Evolutionary conservation across 1,140 invertebrate species (phyloP).

Genomic region (Drosophila sp.): DNA sequence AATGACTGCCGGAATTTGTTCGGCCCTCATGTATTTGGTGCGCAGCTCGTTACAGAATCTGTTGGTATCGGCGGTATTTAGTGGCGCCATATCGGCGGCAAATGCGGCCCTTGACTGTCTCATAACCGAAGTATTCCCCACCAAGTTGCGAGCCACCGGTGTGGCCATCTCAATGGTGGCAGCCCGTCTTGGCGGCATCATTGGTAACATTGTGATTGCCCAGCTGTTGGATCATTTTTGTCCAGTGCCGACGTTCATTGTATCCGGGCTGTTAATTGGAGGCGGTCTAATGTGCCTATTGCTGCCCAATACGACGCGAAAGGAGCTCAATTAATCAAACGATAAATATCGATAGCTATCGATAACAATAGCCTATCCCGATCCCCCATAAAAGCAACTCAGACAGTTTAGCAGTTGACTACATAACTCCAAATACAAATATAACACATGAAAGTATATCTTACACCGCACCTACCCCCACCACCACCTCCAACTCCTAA

Average conservation of each 20-base stretch:
- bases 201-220: slow-evolving; percentile 94
- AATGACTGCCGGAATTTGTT: slow-evolving; percentile 92
- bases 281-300: slow-evolving; percentile 93
- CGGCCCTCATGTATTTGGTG: slow-evolving; percentile 93
- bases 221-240: slow-evolving; percentile 92
- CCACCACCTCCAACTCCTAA: not conserved
- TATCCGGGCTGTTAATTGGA: slow-evolving; percentile 91
- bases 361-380: slow-evolving; percentile 7
- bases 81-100: slow-evolving; percentile 94
- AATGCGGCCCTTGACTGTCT: slow-evolving; percentile 95
- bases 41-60: slow-evolving; percentile 92
- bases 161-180: slow-evolving; percentile 95
- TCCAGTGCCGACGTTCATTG: slow-evolving; percentile 93
- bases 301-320: slow-evolving; percentile 93
- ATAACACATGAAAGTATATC: not conserved
- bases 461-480: not conserved
- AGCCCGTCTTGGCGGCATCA: slow-evolving; percentile 92
- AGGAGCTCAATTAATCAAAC: slow-evolving; percentile 88
- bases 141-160: slow-evolving; percentile 92
- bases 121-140: slow-evolving; percentile 95
- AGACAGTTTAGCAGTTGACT: not conserved
- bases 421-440: not conserved
- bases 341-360: slow-evolving; percentile 1
- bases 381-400: not conserved
- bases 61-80: slow-evolving; percentile 93